Conservation (phyloP, 1,140 invertebrate species). For the Zaprionus camerounensis region DNA sequence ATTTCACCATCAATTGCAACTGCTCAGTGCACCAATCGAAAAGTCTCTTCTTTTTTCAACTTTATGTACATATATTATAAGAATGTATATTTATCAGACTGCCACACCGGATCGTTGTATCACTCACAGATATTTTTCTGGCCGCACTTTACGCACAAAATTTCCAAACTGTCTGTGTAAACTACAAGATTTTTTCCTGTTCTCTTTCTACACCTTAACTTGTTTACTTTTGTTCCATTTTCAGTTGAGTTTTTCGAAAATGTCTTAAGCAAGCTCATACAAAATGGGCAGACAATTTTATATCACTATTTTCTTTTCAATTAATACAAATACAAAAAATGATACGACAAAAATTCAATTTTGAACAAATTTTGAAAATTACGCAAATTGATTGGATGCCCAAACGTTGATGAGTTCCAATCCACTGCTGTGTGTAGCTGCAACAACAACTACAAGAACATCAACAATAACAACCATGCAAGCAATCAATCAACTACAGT, state of each 20-base stretch:
- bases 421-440: slow-evolving; percentile 65
- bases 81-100: neutral
- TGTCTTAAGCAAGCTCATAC: slow-evolving; percentile 15
- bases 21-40: neutral
- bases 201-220: slow-evolving; percentile 46
- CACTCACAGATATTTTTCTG: slow-evolving; percentile 5
- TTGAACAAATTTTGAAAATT: slow-evolving; percentile 41
- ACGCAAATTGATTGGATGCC: slow-evolving; percentile 67
- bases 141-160: slow-evolving; percentile 17
- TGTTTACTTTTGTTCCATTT: slow-evolving; percentile 16
- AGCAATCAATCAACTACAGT: slow-evolving; percentile 18
- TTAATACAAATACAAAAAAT: slow-evolving; percentile 32
- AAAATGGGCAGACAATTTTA: slow-evolving; percentile 28
- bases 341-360: slow-evolving; percentile 39
- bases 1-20: neutral
- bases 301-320: slow-evolving; percentile 18
- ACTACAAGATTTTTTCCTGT: slow-evolving; percentile 21
- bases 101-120: neutral
- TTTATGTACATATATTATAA: slow-evolving; percentile 1
- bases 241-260: slow-evolving; percentile 30
- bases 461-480: slow-evolving; percentile 16
- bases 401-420: slow-evolving; percentile 37
- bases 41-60: neutral
- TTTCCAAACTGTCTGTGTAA: slow-evolving; percentile 33
- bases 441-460: slow-evolving; percentile 50